Base-by-base conservation (phyloP, 2,888 invertebrate species). In the Mactromeris polynyma region DNA sequence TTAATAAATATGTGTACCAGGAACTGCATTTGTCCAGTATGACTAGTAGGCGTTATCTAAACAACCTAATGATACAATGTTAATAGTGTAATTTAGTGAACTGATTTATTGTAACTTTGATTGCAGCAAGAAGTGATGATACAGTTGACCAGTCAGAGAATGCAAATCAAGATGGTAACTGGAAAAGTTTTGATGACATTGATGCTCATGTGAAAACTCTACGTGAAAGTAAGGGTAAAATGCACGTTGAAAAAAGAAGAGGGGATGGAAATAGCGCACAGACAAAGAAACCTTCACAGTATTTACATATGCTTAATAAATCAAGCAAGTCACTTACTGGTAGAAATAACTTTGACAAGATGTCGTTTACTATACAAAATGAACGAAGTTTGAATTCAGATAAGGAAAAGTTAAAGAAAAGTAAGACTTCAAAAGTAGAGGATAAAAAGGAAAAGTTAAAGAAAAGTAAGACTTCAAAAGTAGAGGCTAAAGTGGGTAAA, bases 341-440 rank as follows among this genome's bases (percentile, higher is more conserved):
- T 14, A 84, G 89, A 38, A 89, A 87, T 46, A 89, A 89, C 33
- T 89, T 89, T 84, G 89, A 89, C 46, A 87, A 87, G 36, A 73
- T 89, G 81, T 58, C 42, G 77, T 84, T 87, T 42, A 81, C 83
- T 26, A 31, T 64, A 14, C 19, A 19, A 77, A 84, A 84, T 21
- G 58, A 64, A 26, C n/a, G 7, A 1, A 54, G 54, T 2, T 40
- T 40, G 11, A 40, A 40, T 7, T 40, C 40, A 11, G 46, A 17
- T 17, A 1, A 26, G 26, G 58, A 26, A 26, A 64, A 26, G n/a
- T 26, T 11, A 14, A 36, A 17, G 36, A 40, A 11, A 42, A 17
- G 17, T 33, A 33, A 33, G 36, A n/a, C n/a, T 33, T 31, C 11
- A 33, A 69, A 69, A 6, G 36, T 73, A 36, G 33, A 31, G 36